A percentile compares a stretch with the other conserved stretches of the same genome.
phyloP scores from a whole-genome alignment of 2,888 invertebrate genomes.

The Meloe dianella region DNA sequence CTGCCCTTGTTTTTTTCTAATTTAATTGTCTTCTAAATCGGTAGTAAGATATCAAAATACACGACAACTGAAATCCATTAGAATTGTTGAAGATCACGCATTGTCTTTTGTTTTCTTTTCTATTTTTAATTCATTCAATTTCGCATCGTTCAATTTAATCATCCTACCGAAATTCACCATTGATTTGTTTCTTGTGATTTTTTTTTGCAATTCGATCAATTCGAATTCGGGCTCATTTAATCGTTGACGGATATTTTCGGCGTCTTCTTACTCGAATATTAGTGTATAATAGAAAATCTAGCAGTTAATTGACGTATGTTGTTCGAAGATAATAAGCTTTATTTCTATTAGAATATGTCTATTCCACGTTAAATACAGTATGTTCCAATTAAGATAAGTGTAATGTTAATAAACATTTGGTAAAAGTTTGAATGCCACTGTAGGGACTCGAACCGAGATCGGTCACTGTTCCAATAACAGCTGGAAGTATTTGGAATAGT shows the following conservation, averaged over 20 bases:
- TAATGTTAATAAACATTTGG: background rate
- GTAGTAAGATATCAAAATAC: background rate
- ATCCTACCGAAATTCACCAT: background rate
- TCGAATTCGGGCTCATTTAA: background rate
- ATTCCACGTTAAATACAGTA: too few relatives aligned
- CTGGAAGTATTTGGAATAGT: too few relatives aligned
- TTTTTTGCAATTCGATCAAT: background rate
- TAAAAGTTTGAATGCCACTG: background rate
- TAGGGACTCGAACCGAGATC: background rate
- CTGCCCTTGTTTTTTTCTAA: background rate
- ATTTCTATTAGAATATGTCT: too few relatives aligned
- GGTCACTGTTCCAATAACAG: background rate
- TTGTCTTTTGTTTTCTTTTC: background rate
- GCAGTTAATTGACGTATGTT: too few relatives aligned
- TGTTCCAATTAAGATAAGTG: background rate
- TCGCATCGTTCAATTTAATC: background rate
- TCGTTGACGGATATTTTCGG: background rate
- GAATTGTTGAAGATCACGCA: background rate
- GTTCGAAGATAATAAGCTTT: too few relatives aligned
- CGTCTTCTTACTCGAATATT: background rate
- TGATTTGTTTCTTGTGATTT: background rate
- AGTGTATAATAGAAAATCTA: background rate
- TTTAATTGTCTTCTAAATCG: background rate
- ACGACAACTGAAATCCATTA: conserved; percentile 7
- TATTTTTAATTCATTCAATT: background rate